Base-by-base conservation (phyloP, 1,140 invertebrate species). In the Parasteatoda tepidariorum region DNA sequence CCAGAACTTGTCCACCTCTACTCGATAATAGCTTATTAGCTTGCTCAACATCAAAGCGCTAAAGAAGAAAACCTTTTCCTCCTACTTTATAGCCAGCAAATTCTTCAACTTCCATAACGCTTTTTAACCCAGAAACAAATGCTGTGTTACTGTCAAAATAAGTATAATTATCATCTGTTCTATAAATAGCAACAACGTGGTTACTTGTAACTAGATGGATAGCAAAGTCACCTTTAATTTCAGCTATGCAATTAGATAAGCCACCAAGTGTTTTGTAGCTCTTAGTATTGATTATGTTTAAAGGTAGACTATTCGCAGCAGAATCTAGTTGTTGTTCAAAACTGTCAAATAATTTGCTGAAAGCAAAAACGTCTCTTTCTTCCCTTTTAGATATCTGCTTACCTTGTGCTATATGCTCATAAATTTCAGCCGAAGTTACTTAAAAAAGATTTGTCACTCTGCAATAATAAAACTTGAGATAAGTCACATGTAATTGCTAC, bases 221-320 rank as follows among this genome's bases (percentile, higher is more conserved):
- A 76, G 55, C 74, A 62, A 62, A 76, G 62, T 28, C 55, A 62
- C 74, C 57, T 62, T 76, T 61, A 76, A 76, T 62, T 62, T 18
- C 74, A 76, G 55, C 34, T 76, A 76, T 76, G 62, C 62, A 76
- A 76, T 76, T 76, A 61, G 74, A 76, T 76, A 76, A 76, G 62
- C 13, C 55, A 76, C 74, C 30, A 41, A 30, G 62, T 59, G 26
- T 76, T 76, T 76, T 76, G 28, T 76, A 76, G 74, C 22, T 57
- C 74, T 76, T 76, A 59, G 55, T 75, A 62, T 75, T 11, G 22
- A 75, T 76, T 76, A 76, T 30, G 74, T 57, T 76, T 31, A 30
- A 76, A 61, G 74, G 74, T 76, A 61, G 74, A 31, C 71, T 74
- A 31, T 34, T 74, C 26, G 71, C 55, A 74, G 71, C 5, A 74